Evolutionary conservation across 2,113 vertebrate species (phyloP), one percentile per base, ranked within the genome.

Genomic region (Pseudonaja textilis): DNA sequence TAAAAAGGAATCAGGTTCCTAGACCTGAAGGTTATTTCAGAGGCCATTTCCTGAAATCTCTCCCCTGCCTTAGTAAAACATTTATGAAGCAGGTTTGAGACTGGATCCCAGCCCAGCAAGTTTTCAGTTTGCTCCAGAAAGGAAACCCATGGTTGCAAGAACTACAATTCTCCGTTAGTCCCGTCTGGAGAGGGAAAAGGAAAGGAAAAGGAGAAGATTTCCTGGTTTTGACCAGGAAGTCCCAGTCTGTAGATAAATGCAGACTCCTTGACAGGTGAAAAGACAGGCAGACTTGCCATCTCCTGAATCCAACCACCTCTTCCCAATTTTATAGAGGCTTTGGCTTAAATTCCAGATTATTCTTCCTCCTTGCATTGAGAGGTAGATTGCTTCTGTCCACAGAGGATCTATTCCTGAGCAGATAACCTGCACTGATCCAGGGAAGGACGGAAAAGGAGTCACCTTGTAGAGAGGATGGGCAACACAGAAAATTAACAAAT

Each of bases 161-260:
- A 14, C 61, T 12, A 64, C 61, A 64, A 29, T 29, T 29, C 10
- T 23, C 26, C 61, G 5, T 12, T 12, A 29, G 26, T 14, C 10
- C 11, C 1, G 10, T 14, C 61, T n/a, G 61, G 26, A 64, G 61
- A n/a, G 61, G 61, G 3, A n/a, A n/a, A 64, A 2, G 0, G 26
- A 2, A 0, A 11, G 10, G 29, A 2, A 2, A 0, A 11, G 10
- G 29, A 1, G 12, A 3, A 1, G 3, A 4, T 64, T 64, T 29
- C 61, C 61, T 12, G 26, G 29, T 69, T n/a, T 69, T n/a, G 61
- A 69, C 10, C 1, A n/a, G 14, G 14, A 64, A 64, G 1, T 69
- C 61, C 61, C 29, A 14, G 5, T n/a, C 29, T 11, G 11, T n/a
- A n/a, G 61, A n/a, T 61, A 10, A 26, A 61, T 9, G 23, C 25